Base-by-base conservation (phyloP, 1,140 invertebrate genomes). In the Lucilia sericata region DNA sequence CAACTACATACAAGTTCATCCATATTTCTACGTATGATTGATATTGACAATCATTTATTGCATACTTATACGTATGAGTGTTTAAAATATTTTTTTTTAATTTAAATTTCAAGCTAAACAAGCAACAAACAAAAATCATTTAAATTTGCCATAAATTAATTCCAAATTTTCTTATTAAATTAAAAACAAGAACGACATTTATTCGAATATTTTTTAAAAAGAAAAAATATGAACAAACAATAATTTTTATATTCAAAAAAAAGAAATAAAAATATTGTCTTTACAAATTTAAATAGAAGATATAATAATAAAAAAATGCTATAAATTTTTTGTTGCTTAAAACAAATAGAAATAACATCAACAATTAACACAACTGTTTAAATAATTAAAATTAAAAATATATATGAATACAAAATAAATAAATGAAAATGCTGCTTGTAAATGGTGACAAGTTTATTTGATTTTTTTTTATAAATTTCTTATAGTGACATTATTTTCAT, bases 311-410 rank as follows among this genome's bases (percentile, higher is more conserved):
- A 19, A 70, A 21, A 60, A 17, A 60, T 60, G n/a, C 7, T 70
- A 25, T 70, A 10, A 5, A 65, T 19, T n/a, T 65, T 49, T 5
- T 12, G 49, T 49, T 30, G 42, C 42, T 42, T 55, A 19, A 21
- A 21, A 25, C 21, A 70, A n/a, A 70, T 70, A 21, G 25, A 30
- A 21, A 1, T 25, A 12, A 25, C 65, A 25, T 70, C 7, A 70
- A 70, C 65, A 70, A 70, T 70, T 70, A 70, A 70, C n/a, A 21
- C 65, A 70, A 70, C 65, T 70, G 65, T 70, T 70, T 70, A 70
- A 70, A 70, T 21, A n/a, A 70, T 70, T 70, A 2, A 70, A 70
- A 10, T 70, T 7, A 70, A 70, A 21, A 60, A n/a, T n/a, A n/a
- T 60, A 60, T n/a, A 3, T n/a, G 25, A 30, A 14, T 60, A n/a